Conservation (phyloP, 2,888 invertebrate genomes). For the Drosophila acutilabella region DNA sequence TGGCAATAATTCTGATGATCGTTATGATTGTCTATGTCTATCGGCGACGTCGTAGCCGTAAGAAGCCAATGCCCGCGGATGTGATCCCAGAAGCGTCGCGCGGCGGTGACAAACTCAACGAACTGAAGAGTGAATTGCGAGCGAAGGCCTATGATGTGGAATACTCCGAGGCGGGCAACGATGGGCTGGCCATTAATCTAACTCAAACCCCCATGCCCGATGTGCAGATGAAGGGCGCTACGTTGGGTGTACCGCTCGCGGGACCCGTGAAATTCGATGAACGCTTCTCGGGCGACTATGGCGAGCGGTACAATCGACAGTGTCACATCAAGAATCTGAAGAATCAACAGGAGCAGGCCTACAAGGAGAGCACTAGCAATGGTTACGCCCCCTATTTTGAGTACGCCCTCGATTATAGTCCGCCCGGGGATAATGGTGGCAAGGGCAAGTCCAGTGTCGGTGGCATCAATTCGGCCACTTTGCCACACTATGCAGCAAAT, state of each 20-base stretch:
- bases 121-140: slow-evolving; percentile 94
- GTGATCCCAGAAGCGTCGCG: slow-evolving; percentile 87
- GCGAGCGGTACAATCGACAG: slow-evolving; percentile 82
- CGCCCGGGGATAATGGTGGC: slow-evolving; percentile 86
- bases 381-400: slow-evolving; percentile 91
- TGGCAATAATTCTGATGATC: slow-evolving; percentile 93
- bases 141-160: slow-evolving; percentile 87
- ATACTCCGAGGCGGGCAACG: slow-evolving; percentile 88
- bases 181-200: slow-evolving; percentile 85
- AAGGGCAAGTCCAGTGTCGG: slow-evolving; percentile 53
- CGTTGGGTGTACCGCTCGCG: slow-evolving; percentile 89
- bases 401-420: slow-evolving; percentile 94
- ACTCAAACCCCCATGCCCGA: slow-evolving; percentile 84
- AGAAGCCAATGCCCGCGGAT: slow-evolving; percentile 85
- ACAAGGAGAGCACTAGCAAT: slow-evolving; percentile 78
- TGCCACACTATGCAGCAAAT: slow-evolving; percentile 82
- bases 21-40: slow-evolving; percentile 94
- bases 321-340: slow-evolving; percentile 81
- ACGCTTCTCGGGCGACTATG: slow-evolving; percentile 84
- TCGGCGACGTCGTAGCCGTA: slow-evolving; percentile 85
- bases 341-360: slow-evolving; percentile 73
- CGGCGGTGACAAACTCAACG: slow-evolving; percentile 90
- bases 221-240: slow-evolving; percentile 84
- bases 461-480: slow-evolving; percentile 79
- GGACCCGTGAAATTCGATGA: slow-evolving; percentile 92